Evolutionary conservation across 2,888 invertebrate genomes (phyloP).

Genomic region (Napeogenes inachia): DNA sequence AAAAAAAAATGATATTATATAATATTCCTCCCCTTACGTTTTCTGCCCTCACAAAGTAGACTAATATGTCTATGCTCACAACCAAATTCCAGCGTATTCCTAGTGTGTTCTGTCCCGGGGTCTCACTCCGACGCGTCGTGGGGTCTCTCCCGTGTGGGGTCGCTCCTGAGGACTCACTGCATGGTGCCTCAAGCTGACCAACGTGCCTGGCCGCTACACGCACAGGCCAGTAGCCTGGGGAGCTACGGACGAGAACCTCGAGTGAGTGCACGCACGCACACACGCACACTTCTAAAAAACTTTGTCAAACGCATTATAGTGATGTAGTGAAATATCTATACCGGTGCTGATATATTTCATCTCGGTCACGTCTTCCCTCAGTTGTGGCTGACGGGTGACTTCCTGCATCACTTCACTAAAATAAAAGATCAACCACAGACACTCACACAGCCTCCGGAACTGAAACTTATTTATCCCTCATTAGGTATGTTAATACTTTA

Average conservation of each 20-base stretch:
- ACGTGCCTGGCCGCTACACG: conserved; percentile 81
- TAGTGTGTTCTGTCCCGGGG: conserved; percentile 92
- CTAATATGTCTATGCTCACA: no score
- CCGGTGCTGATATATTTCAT: no score
- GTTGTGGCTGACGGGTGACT: conserved; percentile 87
- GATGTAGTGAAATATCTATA: no score
- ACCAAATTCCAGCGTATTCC: conserved; percentile 81
- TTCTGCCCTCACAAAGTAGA: no score
- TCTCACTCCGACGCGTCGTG: conserved; percentile 82
- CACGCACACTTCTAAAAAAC: no score
- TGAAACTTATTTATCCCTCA: conserved; percentile 67
- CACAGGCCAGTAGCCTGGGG: conserved; percentile 95
- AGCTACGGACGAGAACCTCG: conserved; percentile 83
- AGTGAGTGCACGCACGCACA: conserved; percentile 36
- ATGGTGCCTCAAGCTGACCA: conserved; percentile 63
- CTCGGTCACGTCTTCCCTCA: conserved; percentile 29
- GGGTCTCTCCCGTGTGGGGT: conserved; percentile 79
- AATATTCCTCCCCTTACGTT: no score
- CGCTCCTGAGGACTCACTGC: conserved; percentile 82
- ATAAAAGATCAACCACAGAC: conserved; percentile 55
- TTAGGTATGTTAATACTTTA: conserved; percentile 46
- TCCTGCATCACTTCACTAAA: conserved; percentile 76
- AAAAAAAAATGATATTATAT: no score
- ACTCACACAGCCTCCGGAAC: conserved; percentile 57
- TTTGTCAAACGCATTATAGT: no score